Base-by-base conservation (phyloP, 2,797 vertebrate species). In the Onychomys torridus region DNA sequence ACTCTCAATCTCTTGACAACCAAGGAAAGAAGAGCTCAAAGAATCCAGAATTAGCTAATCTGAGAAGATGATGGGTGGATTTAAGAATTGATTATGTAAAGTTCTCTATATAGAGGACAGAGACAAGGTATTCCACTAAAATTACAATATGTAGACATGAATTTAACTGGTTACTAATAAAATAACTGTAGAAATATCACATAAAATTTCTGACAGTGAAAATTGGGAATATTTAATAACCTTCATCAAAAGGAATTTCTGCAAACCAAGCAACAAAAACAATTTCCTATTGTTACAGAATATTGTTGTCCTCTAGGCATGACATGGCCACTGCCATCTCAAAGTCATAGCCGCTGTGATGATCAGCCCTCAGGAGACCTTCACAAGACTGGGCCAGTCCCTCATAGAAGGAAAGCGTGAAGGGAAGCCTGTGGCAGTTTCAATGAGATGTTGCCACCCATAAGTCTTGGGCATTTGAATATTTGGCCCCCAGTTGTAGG, bases 121-220 rank as follows among this genome's bases (percentile, higher is more conserved):
- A 11, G 8, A 87, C 37, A 81, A 90, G 73, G 32, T 61, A 37
- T 89, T 79, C 85, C 29, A 93, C 7, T 29, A 86, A 90, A 89
- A 73, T 93, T 59, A 93, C 85, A 90, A 65, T 61, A 93, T 67
- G 32, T 90, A 6, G 19, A 61, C 57, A 34, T 13, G 11, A 84
- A 46, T 27, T 93, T 93, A 96, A 37, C 4, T 84, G 75, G 21
- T 32, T 88, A 93, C 7, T 92, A 52, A 94, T 7, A 95, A 81
- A 89, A 89, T 55, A 32, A 90, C 19, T 37, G 75, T 0, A 71
- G 32, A 83, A 95, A 82, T 93, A 86, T 10, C 13, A 78, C 0
- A 29, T 55, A 73, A 73, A 34, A 77, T 59, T 90, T 91, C 46
- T 91, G 34, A 96, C 5, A 59, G 40, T 59, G 32, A 92, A 93